These are phyloP conservation scores for Phorcus lineatus DNA, from an alignment of 2,888 invertebrate genomes.

Conservation along the genomic window DNA sequence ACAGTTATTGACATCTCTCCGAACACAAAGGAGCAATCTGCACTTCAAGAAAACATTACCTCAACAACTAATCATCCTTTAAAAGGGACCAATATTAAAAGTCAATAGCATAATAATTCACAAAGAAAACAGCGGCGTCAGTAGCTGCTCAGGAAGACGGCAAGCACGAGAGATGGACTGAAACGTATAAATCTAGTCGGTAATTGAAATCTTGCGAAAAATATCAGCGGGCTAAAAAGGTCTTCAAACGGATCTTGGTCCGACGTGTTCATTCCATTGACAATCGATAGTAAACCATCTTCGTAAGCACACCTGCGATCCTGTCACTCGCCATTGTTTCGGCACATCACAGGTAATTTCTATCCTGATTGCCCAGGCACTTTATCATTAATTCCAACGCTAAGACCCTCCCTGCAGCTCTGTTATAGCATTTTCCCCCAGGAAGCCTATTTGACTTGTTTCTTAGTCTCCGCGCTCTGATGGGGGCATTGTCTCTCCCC, in stretches of 20 bases:
- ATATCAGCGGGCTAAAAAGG: constrained; percentile 24
- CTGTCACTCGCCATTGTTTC: constrained; percentile 20
- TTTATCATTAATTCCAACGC: constrained; percentile 18
- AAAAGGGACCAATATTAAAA: constrained; percentile 23
- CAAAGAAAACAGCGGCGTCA: constrained; percentile 16
- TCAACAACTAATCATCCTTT: constrained; percentile 21
- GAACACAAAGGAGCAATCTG: not conserved
- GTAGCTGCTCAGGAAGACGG: not conserved
- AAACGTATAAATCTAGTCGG: constrained; percentile 10
- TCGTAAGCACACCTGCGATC: constrained; percentile 13
- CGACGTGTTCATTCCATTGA: constrained; percentile 11
- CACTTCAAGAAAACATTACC: not conserved
- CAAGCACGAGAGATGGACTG: not conserved
- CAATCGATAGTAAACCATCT: constrained; percentile 21
- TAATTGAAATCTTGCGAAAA: constrained; percentile 24
- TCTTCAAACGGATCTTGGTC: constrained; percentile 12
- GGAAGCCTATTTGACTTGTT: constrained; percentile 10
- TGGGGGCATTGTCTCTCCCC: not conserved
- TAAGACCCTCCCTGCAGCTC: not conserved
- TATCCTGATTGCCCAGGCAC: constrained; percentile 5
- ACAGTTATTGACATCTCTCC: not conserved
- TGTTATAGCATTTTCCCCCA: not conserved
- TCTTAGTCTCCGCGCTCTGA: not conserved
- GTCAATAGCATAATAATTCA: constrained; percentile 24
- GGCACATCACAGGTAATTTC: constrained; percentile 25